Conservation (phyloP, 2,113 vertebrate species). For the Myiopsitta monachus region DNA sequence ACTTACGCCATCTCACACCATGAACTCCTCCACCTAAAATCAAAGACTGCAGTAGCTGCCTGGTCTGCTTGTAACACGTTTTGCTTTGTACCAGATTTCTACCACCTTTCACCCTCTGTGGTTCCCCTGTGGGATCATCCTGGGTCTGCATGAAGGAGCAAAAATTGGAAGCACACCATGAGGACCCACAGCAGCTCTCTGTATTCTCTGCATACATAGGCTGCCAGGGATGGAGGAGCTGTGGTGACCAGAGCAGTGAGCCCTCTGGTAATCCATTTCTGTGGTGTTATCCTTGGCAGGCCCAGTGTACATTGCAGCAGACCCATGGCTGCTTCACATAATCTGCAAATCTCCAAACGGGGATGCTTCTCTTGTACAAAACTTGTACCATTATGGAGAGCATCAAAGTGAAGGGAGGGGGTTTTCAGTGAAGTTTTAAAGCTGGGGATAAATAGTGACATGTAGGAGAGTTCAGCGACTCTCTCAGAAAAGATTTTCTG, state of each 20-base stretch:
- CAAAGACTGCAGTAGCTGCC: neutral
- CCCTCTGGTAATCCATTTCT: neutral
- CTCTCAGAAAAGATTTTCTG: neutral
- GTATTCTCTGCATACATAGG: neutral
- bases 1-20: neutral
- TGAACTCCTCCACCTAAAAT: neutral
- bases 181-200: neutral
- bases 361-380: neutral
- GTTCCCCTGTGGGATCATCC: neutral
- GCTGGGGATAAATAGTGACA: constrained; percentile 3
- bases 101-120: neutral
- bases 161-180: neutral
- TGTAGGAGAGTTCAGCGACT: neutral
- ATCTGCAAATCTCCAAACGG: neutral
- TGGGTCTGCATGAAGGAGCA: neutral
- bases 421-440: constrained; percentile 21
- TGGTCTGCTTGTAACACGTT: neutral
- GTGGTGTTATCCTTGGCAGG: neutral
- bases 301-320: neutral
- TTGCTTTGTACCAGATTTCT: neutral
- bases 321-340: neutral
- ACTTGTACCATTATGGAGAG: neutral
- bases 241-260: neutral
- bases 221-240: neutral
- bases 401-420: constrained; percentile 9